Evolutionary conservation across 2,797 vertebrate species (phyloP).

Genomic region (Forpus xanthops): DNA sequence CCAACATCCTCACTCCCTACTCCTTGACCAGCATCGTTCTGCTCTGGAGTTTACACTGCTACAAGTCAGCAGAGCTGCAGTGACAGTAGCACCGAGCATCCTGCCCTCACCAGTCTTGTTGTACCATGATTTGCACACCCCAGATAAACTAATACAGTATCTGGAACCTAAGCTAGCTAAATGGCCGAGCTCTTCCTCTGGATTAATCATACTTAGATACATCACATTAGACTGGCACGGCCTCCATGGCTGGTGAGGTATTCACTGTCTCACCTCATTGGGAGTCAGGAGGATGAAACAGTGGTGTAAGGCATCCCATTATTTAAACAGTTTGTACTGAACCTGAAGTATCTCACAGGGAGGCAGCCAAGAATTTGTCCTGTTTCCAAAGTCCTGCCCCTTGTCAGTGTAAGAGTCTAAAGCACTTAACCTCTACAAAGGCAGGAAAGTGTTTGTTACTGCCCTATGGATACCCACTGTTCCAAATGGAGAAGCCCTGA

Average conservation of each 20-base stretch:
- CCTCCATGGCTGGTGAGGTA: not conserved
- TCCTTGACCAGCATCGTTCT: not conserved
- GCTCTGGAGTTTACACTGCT: not conserved
- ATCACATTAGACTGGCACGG: not conserved
- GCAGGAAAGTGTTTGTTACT: not conserved
- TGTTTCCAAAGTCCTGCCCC: not conserved
- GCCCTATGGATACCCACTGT: not conserved
- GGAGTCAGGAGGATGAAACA: constrained; percentile 18
- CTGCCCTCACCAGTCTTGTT: not conserved
- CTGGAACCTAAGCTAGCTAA: not conserved
- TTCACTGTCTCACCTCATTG: constrained; percentile 20
- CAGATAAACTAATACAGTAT: not conserved
- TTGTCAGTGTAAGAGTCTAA: not conserved
- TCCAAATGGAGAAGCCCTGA: not conserved
- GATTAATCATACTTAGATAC: not conserved
- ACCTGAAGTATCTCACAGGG: constrained; percentile 1
- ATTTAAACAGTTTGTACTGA: constrained; percentile 13
- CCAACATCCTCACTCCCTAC: not conserved
- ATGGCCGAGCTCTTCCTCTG: not conserved
- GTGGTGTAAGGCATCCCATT: not conserved
- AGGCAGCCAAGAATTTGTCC: constrained; percentile 13
- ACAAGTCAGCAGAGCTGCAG: not conserved
- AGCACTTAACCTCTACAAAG: not conserved
- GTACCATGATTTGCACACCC: not conserved
- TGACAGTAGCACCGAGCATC: not conserved